phyloP scores from a whole-genome alignment of 1,140 invertebrate species.

The Drosophila insularis region DNA sequence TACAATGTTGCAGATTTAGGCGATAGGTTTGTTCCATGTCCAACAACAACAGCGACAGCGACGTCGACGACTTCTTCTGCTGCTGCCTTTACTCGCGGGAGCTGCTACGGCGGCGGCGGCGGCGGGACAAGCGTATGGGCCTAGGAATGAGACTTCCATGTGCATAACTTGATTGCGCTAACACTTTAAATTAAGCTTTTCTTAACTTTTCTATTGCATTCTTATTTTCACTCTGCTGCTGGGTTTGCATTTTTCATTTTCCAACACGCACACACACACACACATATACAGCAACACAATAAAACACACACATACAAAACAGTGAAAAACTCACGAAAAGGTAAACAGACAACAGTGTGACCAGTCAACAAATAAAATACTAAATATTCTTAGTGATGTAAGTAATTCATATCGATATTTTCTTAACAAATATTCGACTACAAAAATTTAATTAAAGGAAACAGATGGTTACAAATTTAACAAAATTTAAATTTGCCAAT shows the following conservation, averaged over 20 bases:
- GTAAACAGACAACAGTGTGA: slow-evolving; percentile 6
- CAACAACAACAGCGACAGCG: slow-evolving; percentile 37
- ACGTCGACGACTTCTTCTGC: slow-evolving; percentile 17
- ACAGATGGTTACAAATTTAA: too few relatives aligned
- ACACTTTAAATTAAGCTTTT: slow-evolving; percentile 15
- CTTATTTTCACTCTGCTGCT: slow-evolving; percentile 17
- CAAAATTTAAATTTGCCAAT: too few relatives aligned
- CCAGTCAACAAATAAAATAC: background rate
- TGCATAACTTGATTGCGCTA: slow-evolving; percentile 22
- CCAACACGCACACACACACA: slow-evolving; percentile 10
- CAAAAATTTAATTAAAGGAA: too few relatives aligned
- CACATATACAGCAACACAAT: slow-evolving; percentile 17
- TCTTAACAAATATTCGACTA: too few relatives aligned
- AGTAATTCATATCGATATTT: too few relatives aligned
- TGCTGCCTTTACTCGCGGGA: slow-evolving; percentile 30
- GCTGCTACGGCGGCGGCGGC: slow-evolving; percentile 29
- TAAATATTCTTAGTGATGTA: background rate
- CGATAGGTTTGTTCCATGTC: slow-evolving; percentile 48
- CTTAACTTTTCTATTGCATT: slow-evolving; percentile 8
- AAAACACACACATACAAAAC: slow-evolving; percentile 14
- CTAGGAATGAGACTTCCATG: slow-evolving; percentile 66
- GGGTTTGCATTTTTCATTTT: slow-evolving; percentile 19
- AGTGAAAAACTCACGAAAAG: slow-evolving; percentile 10
- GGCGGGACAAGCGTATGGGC: slow-evolving; percentile 52
- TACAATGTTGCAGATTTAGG: slow-evolving; percentile 39